Conservation (phyloP, 2,888 invertebrate genomes). For the Patella caerulea region DNA sequence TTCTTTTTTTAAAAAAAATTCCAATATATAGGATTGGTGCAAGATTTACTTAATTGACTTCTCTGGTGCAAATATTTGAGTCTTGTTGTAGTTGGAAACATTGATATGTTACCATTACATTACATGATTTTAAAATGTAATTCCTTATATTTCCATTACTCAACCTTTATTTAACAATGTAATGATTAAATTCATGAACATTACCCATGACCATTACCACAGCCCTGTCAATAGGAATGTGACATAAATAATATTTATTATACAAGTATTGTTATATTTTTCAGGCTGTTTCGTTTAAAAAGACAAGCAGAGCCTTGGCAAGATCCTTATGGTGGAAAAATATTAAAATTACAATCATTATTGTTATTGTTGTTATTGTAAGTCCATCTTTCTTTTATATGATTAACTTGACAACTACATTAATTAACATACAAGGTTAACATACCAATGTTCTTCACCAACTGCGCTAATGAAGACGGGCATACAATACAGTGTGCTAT, state of each 20-base stretch:
- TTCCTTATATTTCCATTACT: no score
- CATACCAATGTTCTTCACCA: background rate
- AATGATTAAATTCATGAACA: no score
- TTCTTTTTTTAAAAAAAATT: no score
- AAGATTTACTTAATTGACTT: no score
- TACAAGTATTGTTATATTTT: slow-evolving; percentile 69
- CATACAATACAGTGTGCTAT: background rate
- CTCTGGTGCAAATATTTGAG: no score
- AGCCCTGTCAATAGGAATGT: background rate
- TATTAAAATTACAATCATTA: slow-evolving; percentile 87
- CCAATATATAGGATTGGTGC: no score
- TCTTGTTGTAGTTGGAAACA: no score
- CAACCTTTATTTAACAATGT: no score
- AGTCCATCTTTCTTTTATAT: slow-evolving; percentile 62
- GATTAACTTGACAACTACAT: no score
- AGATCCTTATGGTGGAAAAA: slow-evolving; percentile 94
- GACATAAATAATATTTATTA: background rate
- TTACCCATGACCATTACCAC: background rate
- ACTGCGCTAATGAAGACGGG: background rate
- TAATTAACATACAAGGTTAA: no score
- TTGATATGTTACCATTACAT: no score
- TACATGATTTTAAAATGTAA: no score
- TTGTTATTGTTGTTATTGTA: slow-evolving; percentile 79
- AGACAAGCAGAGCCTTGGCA: slow-evolving; percentile 87
- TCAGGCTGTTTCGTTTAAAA: slow-evolving; percentile 89